Evolutionary conservation across 2,888 invertebrate species (phyloP).

Genomic region (Agonopterix alstromeriana): DNA sequence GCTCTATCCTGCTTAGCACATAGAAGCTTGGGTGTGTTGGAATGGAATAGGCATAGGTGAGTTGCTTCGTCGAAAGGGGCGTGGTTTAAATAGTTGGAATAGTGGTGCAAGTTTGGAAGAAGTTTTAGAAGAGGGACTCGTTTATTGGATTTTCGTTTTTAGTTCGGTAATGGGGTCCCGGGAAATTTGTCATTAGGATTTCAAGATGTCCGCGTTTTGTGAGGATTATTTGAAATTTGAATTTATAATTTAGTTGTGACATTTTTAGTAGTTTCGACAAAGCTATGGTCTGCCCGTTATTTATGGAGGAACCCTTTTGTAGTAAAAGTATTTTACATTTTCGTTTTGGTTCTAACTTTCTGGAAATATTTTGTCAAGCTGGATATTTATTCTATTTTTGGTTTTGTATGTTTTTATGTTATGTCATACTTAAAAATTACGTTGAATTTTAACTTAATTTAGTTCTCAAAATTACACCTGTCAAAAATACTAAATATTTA

Average conservation of each 20-base stretch:
- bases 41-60: constrained; percentile 35
- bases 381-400: too few species aligned
- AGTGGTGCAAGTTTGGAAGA: constrained; percentile 69
- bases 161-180: constrained; percentile 32
- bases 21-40: constrained; percentile 20
- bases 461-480: too few species aligned
- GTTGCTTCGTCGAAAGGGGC: constrained; percentile 35
- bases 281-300: not conserved
- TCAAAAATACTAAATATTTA: too few species aligned
- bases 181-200: constrained; percentile 36
- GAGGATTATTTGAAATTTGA: constrained; percentile 5
- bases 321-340: too few species aligned
- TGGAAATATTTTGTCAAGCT: too few species aligned
- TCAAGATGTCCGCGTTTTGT: constrained; percentile 29
- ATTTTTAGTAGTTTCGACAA: constrained; percentile 1
- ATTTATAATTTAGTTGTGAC: constrained; percentile 9
- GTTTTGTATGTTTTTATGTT: too few species aligned
- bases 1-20: constrained; percentile 42
- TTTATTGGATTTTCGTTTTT: constrained; percentile 66
- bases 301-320: too few species aligned
- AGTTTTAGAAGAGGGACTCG: constrained; percentile 65
- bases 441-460: too few species aligned
- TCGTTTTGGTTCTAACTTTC: too few species aligned
- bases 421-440: too few species aligned
- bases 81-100: constrained; percentile 62